These are phyloP conservation scores for Hirundo rustica DNA, from an alignment of 2,797 vertebrate species.

Conservation along the genomic window DNA sequence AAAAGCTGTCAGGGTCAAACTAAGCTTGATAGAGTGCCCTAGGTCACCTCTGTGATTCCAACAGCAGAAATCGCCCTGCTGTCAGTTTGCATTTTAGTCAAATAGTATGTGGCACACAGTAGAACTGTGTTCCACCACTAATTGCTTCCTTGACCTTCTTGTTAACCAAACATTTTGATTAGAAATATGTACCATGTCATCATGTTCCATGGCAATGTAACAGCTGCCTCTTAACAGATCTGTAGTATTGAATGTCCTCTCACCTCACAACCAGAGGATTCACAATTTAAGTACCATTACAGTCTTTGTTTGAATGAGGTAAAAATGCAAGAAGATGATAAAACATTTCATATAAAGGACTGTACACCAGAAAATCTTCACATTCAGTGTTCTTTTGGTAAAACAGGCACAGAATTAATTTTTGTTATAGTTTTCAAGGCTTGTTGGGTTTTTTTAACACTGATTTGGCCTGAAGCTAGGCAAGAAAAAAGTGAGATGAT, in stretches of 20 bases:
- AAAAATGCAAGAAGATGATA: neutral
- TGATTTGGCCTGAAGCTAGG: neutral
- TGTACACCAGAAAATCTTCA: neutral
- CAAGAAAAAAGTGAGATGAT: neutral
- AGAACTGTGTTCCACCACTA: constrained; percentile 41
- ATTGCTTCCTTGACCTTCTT: constrained; percentile 63
- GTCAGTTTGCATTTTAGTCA: constrained; percentile 45
- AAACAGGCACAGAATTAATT: neutral
- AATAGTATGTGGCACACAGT: neutral
- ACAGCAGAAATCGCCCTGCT: constrained; percentile 5
- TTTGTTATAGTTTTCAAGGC: neutral
- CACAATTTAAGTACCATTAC: neutral
- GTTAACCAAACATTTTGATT: constrained; percentile 67
- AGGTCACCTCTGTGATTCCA: constrained; percentile 56
- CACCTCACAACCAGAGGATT: neutral
- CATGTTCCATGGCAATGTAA: neutral
- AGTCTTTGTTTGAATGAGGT: neutral
- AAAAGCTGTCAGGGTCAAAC: constrained; percentile 66
- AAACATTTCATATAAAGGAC: neutral
- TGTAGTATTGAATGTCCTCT: neutral
- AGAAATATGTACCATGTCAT: constrained; percentile 29
- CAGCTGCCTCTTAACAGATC: constrained; percentile 31
- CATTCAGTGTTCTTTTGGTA: neutral
- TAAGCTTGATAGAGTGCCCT: constrained; percentile 56
- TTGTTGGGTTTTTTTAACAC: neutral